Evolutionary conservation across 2,113 vertebrate genomes (phyloP), one percentile per base, ranked within the genome.

Genomic region (Penelope pileata): DNA sequence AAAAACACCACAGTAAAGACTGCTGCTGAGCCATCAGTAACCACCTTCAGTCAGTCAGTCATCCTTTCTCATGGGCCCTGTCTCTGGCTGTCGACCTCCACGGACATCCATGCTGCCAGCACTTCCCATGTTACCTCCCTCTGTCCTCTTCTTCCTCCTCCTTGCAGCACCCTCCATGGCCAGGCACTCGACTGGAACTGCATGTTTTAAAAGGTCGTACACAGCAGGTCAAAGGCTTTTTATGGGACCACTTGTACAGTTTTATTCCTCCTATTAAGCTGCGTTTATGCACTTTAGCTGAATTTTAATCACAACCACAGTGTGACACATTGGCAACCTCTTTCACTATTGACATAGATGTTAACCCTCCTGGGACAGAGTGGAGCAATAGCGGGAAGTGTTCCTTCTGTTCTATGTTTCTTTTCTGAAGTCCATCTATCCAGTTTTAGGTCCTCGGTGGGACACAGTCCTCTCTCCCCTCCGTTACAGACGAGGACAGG

Each of bases 261-360:
- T 88, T 70, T 64, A 51, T 75, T 78, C n/a, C 75, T 45, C 60
- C 66, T 32, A 26, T 84, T 34, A 95, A 91, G n/a, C 16, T 17
- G 9, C 42, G 40, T 53, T 82, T 79, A 77, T 78, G 73, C 63
- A 84, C 62, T 85, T 89, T 59, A 91, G 62, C 69, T 72, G 86
- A 92, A 84, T 87, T 83, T 94, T 93, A 94, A 82, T 74, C 54
- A 68, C 32, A 79, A 84, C 36, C 62, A 76, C 50, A 53, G 30
- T 32, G n/a, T 38, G 48, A 62, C 60, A 79, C n/a, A 22, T 42
- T 66, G 58, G 60, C 74, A 91, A 51, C 21, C 30, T 36, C 51
- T 48, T 43, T 23, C 12, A 50, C 56, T 29, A 48, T 48, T 29
- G 62, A n/a, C n/a, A 60, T 29, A 76, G 43, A 62, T 38, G 26